Base-by-base conservation (phyloP, 37 sponge, comb jelly and placozoan species). In the Geodia barretti region DNA sequence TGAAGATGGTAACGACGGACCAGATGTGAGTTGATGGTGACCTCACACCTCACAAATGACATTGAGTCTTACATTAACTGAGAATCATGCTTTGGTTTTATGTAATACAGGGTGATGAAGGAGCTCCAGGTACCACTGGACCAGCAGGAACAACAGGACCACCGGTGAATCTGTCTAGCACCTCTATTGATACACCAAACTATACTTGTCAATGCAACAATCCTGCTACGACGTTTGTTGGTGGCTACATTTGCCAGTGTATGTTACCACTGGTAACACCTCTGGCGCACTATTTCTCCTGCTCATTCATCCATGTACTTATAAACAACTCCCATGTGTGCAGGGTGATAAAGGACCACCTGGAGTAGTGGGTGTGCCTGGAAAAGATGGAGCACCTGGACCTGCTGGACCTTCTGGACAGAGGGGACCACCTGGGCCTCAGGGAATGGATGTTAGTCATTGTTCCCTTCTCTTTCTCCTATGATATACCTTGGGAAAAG, bases 391-490 rank as follows among this genome's bases (percentile, higher is more conserved):
- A 60, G 75, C 75, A 28, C 37, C 32, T 17, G 87, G 87, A 36
- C 14, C 61, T 58, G 11, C 60, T 60, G 87, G 87, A 74, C 41
- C 81, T 29, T n/a, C 76, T 78, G 86, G 86, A 72, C 36, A 40
- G 21, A 62, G 67, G 20, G 87, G 87, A 60, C 81, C 75, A 28
- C 37, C 32, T 17, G 87, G 87, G 25, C 14, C 61, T 58, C 9
- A 39, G 37, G 87, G 87, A 74, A 32, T 75, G 23, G 31, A 35
- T 64, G 87, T 86, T 65, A 79, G 87, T 77, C n/a, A 63, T 7
- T 24, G 68, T 2, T 11, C 25, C 33, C 5, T 38, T n/a, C 39
- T 70, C 5, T 21, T 70, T 31, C 9, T 38, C 29, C 33, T 31
- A 30, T 29, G 9, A 20, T 36, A 33, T 7, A 36, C 7, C 36